Percentiles rank a stretch among this genome's conserved stretches.
Evolutionary conservation across 2,888 invertebrate species (phyloP).

Genomic region (Nephrotoma guestfalica): DNA sequence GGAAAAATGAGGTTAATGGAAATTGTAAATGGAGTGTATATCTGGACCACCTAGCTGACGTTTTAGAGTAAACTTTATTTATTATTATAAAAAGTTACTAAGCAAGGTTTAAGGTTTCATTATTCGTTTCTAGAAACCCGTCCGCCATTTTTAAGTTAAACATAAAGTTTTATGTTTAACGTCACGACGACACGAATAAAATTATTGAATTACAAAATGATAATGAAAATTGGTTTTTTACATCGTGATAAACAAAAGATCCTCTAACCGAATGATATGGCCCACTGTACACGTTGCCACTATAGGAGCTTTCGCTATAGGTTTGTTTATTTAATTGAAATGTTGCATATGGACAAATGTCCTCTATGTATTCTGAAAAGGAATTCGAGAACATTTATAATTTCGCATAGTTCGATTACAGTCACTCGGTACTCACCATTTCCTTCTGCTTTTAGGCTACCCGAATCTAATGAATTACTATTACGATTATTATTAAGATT

Average conservation of each 20-base stretch:
- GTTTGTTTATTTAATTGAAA: constrained; percentile 78
- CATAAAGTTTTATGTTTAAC: too few relatives aligned
- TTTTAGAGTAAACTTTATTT: too few relatives aligned
- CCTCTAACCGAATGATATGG: constrained; percentile 75
- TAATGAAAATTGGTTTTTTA: constrained; percentile 35
- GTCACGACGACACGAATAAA: background rate
- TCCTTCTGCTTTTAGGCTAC: constrained; percentile 39
- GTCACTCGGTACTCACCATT: constrained; percentile 17
- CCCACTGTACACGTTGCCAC: constrained; percentile 74
- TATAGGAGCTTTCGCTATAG: constrained; percentile 82
- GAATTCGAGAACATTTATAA: constrained; percentile 7
- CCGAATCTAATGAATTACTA: constrained; percentile 35
- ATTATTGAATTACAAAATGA: constrained; percentile 2
- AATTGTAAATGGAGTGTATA: too few relatives aligned
- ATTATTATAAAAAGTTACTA: too few relatives aligned
- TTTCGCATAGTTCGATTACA: constrained; percentile 15
- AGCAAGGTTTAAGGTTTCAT: too few relatives aligned
- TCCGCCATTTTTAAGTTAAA: background rate
- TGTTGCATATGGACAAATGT: constrained; percentile 85
- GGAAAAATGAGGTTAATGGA: too few relatives aligned
- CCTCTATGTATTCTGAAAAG: constrained; percentile 71
- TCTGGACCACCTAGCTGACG: too few relatives aligned
- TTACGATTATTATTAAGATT: constrained; percentile 20
- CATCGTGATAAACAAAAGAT: constrained; percentile 81
- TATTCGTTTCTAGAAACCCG: background rate